These are phyloP conservation scores for Pelecanoides urinatrix DNA, from an alignment of 2,113 vertebrate genomes.

Conservation along the genomic window DNA sequence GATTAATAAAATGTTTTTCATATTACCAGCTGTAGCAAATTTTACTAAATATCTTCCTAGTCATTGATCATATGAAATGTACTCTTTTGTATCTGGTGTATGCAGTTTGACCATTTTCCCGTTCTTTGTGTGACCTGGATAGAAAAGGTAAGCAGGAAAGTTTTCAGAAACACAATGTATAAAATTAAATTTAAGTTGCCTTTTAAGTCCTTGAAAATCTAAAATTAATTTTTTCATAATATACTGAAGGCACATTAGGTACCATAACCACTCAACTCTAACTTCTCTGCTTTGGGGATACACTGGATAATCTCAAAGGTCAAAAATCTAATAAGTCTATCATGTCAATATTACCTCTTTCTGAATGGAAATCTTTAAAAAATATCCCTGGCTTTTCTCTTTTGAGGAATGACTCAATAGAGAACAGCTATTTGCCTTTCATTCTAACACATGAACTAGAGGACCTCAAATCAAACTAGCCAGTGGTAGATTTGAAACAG, in stretches of 20 bases:
- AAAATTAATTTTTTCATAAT: neutral
- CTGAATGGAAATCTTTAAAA: neutral
- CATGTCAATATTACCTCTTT: neutral
- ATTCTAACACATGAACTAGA: neutral
- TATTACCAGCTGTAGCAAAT: neutral
- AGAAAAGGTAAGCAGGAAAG: neutral
- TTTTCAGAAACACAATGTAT: neutral
- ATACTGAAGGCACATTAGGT: neutral
- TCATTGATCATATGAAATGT: neutral
- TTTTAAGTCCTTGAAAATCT: neutral
- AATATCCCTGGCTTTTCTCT: neutral
- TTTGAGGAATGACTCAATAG: neutral
- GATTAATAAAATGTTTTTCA: neutral
- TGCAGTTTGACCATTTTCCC: neutral
- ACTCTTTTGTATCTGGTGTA: neutral
- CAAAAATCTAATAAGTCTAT: neutral
- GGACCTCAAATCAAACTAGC: neutral
- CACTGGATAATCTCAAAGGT: neutral
- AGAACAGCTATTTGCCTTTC: neutral
- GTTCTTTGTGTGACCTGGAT: neutral
- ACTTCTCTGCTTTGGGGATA: neutral
- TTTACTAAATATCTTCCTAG: neutral
- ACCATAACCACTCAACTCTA: neutral
- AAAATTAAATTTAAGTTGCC: neutral
- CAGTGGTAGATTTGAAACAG: neutral